Conservation (phyloP, 2,113 vertebrate genomes). For the Apaloderma vittatum region DNA sequence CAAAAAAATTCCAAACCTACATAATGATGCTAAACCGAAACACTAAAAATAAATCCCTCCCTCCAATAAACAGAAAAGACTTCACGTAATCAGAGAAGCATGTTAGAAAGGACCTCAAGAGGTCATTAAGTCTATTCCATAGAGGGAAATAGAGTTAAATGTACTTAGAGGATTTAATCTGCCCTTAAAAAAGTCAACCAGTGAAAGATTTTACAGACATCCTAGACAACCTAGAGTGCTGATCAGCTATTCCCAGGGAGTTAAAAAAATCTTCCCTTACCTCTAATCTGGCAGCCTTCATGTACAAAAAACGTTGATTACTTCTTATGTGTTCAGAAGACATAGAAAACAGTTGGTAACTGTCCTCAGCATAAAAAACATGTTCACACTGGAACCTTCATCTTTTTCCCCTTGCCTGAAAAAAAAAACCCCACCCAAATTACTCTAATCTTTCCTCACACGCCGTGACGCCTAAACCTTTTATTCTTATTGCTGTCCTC, state of each 20-base stretch:
- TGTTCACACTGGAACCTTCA: neutral
- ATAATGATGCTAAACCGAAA: neutral
- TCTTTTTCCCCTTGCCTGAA: neutral
- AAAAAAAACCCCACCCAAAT: fast-evolving
- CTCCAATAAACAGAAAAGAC: neutral
- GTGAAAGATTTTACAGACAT: neutral
- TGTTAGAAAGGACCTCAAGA: neutral
- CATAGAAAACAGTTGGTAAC: neutral
- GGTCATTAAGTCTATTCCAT: neutral
- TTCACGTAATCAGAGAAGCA: neutral
- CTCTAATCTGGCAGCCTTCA: neutral
- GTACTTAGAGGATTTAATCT: neutral
- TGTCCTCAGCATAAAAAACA: neutral
- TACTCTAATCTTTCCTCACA: neutral
- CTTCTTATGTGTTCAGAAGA: neutral
- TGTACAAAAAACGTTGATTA: neutral
- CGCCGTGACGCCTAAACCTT: neutral
- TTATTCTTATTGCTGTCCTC: neutral
- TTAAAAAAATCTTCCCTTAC: neutral
- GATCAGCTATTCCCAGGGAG: neutral
- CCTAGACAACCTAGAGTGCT: neutral
- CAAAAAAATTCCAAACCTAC: too few relatives aligned
- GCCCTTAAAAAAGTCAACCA: neutral
- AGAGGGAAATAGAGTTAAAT: neutral
- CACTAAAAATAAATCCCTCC: neutral